Percentiles rank a stretch among this genome's conserved stretches.
Evolutionary conservation across 2,113 vertebrate species (phyloP).

Genomic region (Misgurnus mizolepis): DNA sequence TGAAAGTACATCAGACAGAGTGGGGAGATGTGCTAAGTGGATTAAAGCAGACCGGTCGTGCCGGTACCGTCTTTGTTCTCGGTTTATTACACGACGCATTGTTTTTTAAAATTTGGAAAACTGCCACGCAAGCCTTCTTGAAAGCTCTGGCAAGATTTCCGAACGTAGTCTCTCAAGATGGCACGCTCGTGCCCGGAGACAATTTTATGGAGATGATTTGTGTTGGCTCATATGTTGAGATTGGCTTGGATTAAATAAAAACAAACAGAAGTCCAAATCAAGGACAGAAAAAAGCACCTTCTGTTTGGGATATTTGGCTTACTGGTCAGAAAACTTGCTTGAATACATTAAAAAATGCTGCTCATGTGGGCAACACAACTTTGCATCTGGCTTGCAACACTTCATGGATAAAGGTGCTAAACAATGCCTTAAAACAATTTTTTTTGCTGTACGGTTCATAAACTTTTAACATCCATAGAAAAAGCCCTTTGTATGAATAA

Average conservation of each 20-base stretch:
- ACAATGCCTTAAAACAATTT: too few relatives aligned
- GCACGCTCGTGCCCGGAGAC: neutral
- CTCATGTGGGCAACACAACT: neutral
- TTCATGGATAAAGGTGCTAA: neutral
- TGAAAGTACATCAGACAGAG: constrained; percentile 8
- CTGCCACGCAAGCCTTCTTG: constrained; percentile 12
- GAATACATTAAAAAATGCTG: neutral
- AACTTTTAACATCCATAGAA: too few relatives aligned
- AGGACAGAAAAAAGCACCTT: too few relatives aligned
- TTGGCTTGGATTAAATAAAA: neutral
- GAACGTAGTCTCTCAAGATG: neutral
- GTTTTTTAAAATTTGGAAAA: constrained; percentile 29
- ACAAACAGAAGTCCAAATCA: neutral
- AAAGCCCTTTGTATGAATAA: too few relatives aligned
- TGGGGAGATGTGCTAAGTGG: constrained; percentile 6
- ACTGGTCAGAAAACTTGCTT: too few relatives aligned
- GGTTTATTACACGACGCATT: constrained; percentile 13
- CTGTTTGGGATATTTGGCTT: too few relatives aligned
- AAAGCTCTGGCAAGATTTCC: neutral
- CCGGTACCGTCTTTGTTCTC: constrained; percentile 3
- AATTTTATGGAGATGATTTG: neutral
- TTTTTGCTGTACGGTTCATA: too few relatives aligned
- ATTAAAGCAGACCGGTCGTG: constrained; percentile 7
- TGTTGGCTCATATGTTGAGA: constrained; percentile 11
- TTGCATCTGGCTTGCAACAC: neutral